A percentile compares a stretch with the other conserved stretches of the same genome.
phyloP scores from a whole-genome alignment of 2,888 invertebrate genomes.

The Schrankia costaestrigalis region DNA sequence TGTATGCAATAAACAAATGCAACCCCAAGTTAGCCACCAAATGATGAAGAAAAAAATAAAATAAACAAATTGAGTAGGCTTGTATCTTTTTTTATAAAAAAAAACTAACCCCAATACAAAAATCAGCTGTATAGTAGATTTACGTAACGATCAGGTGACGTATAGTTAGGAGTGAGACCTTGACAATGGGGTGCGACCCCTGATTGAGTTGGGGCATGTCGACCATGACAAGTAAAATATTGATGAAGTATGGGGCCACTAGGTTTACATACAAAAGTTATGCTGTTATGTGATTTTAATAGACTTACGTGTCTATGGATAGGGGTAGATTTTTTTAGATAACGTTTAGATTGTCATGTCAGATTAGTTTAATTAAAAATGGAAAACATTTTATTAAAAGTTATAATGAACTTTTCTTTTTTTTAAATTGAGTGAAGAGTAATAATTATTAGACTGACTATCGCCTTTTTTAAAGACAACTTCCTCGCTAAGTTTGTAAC shows the following conservation, averaged over 20 bases:
- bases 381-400: too few relatives aligned
- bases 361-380: too few relatives aligned
- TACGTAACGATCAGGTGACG: constrained; percentile 7
- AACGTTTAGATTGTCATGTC: background rate
- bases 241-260: constrained; percentile 1
- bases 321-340: background rate
- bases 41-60: too few relatives aligned
- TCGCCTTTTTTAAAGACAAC: too few relatives aligned
- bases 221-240: background rate
- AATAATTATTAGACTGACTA: too few relatives aligned
- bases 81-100: background rate
- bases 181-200: constrained; percentile 18
- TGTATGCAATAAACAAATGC: too few relatives aligned
- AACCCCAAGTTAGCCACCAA: too few relatives aligned
- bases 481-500: too few relatives aligned
- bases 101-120: background rate
- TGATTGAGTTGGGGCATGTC: constrained; percentile 14
- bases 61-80: too few relatives aligned
- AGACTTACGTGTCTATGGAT: background rate
- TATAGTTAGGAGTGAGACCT: constrained; percentile 28
- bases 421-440: too few relatives aligned
- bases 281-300: constrained; percentile 1
- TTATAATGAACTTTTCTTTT: too few relatives aligned
- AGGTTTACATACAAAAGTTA: background rate
- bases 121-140: background rate